phyloP scores from a whole-genome alignment of 2,797 vertebrate genomes.

The Falco columbarius region DNA sequence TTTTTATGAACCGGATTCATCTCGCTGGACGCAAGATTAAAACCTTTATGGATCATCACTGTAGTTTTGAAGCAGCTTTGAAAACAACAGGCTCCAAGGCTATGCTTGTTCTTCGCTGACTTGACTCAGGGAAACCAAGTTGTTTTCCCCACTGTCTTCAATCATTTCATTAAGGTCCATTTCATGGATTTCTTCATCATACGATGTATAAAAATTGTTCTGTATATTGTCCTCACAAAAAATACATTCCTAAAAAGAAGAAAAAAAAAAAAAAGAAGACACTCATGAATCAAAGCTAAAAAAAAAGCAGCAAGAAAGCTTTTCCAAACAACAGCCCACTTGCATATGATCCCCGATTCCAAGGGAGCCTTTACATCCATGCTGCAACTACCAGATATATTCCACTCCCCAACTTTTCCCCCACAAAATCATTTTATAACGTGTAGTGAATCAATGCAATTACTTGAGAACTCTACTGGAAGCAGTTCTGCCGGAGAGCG shows the following conservation, averaged over 20 bases:
- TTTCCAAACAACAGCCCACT: background rate
- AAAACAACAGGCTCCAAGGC: constrained; percentile 12
- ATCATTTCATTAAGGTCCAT: constrained; percentile 82
- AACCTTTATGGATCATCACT: background rate
- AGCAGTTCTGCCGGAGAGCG: background rate
- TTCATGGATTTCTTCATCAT: constrained; percentile 81
- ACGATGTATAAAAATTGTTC: constrained; percentile 61
- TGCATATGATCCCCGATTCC: accelerated
- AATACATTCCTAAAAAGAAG: constrained; percentile 73
- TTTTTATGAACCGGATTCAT: constrained; percentile 32
- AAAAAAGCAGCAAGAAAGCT: background rate
- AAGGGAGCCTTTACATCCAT: background rate
- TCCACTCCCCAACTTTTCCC: background rate
- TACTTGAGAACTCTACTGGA: background rate
- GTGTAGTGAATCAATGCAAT: background rate
- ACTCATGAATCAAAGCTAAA: background rate
- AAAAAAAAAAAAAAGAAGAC: background rate
- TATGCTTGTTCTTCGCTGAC: constrained; percentile 63
- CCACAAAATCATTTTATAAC: background rate
- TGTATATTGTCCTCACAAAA: constrained; percentile 75
- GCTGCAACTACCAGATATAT: background rate
- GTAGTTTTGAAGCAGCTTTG: constrained; percentile 3
- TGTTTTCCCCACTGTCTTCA: constrained; percentile 71
- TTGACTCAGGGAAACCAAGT: background rate
- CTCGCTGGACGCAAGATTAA: constrained; percentile 46